These are phyloP conservation scores for Archilochus colubris DNA, from an alignment of 2,113 vertebrate genomes.

Conservation along the genomic window DNA sequence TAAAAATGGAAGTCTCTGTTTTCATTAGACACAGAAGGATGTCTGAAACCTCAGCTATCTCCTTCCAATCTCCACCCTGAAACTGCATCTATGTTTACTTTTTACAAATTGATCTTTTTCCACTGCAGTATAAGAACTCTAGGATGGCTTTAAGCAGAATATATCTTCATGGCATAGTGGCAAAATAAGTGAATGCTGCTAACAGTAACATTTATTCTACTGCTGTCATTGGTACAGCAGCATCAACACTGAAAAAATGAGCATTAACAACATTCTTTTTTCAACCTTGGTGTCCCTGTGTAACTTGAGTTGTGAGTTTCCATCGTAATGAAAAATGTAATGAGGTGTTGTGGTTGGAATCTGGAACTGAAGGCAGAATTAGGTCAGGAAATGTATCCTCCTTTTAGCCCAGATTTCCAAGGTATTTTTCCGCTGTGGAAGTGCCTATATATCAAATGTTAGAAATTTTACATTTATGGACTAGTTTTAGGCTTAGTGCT, in stretches of 20 bases:
- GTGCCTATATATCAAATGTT: background rate
- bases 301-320: background rate
- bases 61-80: background rate
- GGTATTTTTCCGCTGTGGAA: background rate
- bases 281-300: background rate
- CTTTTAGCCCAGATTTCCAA: background rate
- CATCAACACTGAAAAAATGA: background rate
- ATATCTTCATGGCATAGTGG: background rate
- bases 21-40: background rate
- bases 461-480: background rate
- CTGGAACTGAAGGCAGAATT: background rate
- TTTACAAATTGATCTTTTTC: background rate
- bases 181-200: background rate
- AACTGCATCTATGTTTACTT: background rate
- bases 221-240: background rate
- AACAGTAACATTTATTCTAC: conserved; percentile 1
- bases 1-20: background rate
- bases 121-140: background rate
- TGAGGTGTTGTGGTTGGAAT: background rate
- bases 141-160: background rate
- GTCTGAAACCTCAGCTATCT: background rate
- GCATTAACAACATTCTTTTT: background rate
- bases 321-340: background rate
- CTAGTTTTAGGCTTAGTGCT: background rate
- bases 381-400: background rate